Percentiles rank a stretch among this genome's conserved stretches.
These are phyloP conservation scores for Muntiacus muntjak DNA, from an alignment of 2,113 vertebrate species.

Conservation along the genomic window DNA sequence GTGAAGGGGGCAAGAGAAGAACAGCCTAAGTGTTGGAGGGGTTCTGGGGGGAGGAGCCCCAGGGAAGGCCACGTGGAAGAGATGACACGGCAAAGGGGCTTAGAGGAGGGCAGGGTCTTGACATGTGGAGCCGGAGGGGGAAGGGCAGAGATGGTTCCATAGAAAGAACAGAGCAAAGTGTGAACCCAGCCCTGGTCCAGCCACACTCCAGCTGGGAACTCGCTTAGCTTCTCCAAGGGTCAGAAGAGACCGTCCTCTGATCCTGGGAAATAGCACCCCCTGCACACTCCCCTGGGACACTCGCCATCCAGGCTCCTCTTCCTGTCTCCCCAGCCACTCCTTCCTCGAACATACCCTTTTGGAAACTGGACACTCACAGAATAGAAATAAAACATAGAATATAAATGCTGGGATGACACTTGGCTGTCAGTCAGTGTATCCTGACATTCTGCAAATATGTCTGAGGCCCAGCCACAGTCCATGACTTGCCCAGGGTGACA, in stretches of 20 bases:
- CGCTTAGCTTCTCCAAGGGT: not conserved
- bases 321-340: not conserved
- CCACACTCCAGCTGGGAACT: not conserved
- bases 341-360: not conserved
- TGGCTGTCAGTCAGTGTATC: not conserved
- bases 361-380: not conserved
- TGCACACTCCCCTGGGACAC: accelerated
- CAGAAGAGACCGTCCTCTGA: not conserved
- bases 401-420: not conserved
- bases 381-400: not conserved
- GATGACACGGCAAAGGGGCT: not conserved
- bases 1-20: not conserved
- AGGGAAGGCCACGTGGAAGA: not conserved
- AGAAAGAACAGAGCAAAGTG: not conserved
- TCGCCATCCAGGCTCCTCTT: not conserved
- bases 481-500: not conserved
- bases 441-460: not conserved
- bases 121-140: not conserved
- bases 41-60: not conserved
- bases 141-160: not conserved
- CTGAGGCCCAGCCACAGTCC: not conserved
- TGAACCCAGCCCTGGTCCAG: not conserved
- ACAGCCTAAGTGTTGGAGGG: accelerated
- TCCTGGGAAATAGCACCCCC: not conserved
- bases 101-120: not conserved